These are phyloP conservation scores for Melanotaenia trifasciata DNA, from an alignment of 2,797 vertebrate species.

Conservation along the genomic window DNA sequence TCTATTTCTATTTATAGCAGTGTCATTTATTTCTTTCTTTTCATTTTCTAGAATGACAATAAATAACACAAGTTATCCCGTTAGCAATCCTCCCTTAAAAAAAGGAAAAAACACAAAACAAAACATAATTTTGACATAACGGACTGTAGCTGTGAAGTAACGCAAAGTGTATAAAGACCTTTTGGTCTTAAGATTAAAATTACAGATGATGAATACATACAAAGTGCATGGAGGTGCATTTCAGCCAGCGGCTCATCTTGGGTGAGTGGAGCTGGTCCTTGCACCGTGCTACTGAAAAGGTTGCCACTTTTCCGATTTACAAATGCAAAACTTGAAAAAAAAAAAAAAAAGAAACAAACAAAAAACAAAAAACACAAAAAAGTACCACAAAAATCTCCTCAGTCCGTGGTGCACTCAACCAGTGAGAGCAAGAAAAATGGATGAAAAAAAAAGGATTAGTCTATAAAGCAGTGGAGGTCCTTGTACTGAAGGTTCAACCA, in stretches of 20 bases:
- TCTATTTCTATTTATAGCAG: background rate
- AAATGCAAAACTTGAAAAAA: constrained; percentile 51
- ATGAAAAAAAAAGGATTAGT: constrained; percentile 31
- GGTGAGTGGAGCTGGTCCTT: constrained; percentile 76
- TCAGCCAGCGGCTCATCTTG: constrained; percentile 94
- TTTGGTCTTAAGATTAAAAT: background rate
- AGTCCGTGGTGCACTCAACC: constrained; percentile 75
- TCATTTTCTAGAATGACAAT: constrained; percentile 8
- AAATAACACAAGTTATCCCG: constrained; percentile 14
- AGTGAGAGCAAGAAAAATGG: constrained; percentile 72
- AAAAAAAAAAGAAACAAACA: constrained; percentile 22
- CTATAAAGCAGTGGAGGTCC: constrained; percentile 39
- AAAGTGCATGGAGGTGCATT: constrained; percentile 89
- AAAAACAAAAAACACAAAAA: constrained; percentile 1
- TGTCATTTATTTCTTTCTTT: background rate
- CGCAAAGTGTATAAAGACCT: background rate
- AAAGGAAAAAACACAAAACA: background rate
- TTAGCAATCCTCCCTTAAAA: background rate
- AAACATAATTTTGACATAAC: background rate
- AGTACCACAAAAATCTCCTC: constrained; percentile 48
- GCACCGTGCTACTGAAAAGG: constrained; percentile 77
- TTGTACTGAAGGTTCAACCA: constrained; percentile 57
- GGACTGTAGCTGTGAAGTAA: background rate
- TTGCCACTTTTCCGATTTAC: constrained; percentile 73
- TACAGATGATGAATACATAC: constrained; percentile 85